These are phyloP conservation scores for Hirtodrosophila cameraria DNA, from an alignment of 2,888 invertebrate species.

Conservation along the genomic window DNA sequence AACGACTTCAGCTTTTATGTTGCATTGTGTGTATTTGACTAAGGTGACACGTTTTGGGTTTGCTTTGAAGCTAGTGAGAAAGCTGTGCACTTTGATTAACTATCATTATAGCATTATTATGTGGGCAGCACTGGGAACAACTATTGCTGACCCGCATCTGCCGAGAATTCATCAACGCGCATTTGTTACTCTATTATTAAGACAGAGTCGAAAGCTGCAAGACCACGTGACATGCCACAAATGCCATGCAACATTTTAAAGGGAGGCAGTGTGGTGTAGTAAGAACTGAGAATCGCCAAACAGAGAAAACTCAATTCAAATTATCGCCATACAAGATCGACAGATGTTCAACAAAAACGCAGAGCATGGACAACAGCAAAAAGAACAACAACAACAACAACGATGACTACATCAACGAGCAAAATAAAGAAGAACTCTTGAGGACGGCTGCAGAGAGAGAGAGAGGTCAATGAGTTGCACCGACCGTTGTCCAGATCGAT, in stretches of 20 bases:
- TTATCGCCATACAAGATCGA: slow-evolving; percentile 81
- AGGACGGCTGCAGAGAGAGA: slow-evolving; percentile 39
- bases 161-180: slow-evolving; percentile 21
- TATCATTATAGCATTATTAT: slow-evolving; percentile 43
- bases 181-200: slow-evolving; percentile 56
- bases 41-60: slow-evolving; percentile 51
- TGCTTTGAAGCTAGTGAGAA: slow-evolving; percentile 40
- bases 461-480: slow-evolving; percentile 75
- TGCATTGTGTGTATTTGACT: not conserved
- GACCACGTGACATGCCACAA: slow-evolving; percentile 41
- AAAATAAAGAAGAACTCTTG: slow-evolving; percentile 2
- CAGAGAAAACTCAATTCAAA: slow-evolving; percentile 81
- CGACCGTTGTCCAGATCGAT: slow-evolving; percentile 73
- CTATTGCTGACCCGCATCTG: slow-evolving; percentile 26
- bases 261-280: slow-evolving; percentile 1
- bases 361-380: slow-evolving; percentile 35
- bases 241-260: not conserved
- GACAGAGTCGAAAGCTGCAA: slow-evolving; percentile 3
- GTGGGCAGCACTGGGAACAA: slow-evolving; percentile 14
- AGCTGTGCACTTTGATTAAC: slow-evolving; percentile 62
- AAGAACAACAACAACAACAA: slow-evolving; percentile 35
- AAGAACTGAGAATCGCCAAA: slow-evolving; percentile 51
- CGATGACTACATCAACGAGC: slow-evolving; percentile 12
- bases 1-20: slow-evolving; percentile 13
- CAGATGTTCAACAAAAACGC: slow-evolving; percentile 75